phyloP scores from a whole-genome alignment of 53 echinoderm and acorn worm species.

The Arbacia lixula region DNA sequence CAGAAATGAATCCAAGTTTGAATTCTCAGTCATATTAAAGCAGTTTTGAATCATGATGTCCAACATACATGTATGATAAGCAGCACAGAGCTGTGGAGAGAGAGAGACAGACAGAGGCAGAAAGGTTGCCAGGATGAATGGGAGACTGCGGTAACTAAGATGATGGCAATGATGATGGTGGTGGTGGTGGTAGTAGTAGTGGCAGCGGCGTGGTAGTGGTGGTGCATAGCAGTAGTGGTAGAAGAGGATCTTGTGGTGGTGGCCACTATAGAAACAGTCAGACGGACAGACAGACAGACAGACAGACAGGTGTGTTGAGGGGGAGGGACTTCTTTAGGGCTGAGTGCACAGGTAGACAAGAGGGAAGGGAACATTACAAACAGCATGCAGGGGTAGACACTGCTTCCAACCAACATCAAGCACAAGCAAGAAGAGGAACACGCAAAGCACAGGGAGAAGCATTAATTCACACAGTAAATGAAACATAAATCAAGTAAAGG shows the following conservation, averaged over 20 bases:
- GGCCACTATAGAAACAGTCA: constrained; percentile 13
- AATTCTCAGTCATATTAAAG: too few relatives aligned
- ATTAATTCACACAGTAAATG: too few relatives aligned
- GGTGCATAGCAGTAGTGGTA: constrained; percentile 21
- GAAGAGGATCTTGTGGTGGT: constrained; percentile 53
- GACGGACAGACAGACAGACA: constrained; percentile 8
- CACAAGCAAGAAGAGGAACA: too few relatives aligned
- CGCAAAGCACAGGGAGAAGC: too few relatives aligned
- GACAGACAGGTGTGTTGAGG: constrained; percentile 6
- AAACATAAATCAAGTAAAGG: constrained; percentile 9
- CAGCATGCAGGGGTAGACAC: neutral
- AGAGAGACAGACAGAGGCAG: constrained; percentile 31
- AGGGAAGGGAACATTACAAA: constrained; percentile 10
- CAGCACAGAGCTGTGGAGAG: constrained; percentile 6
- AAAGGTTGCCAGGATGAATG: constrained; percentile 37
- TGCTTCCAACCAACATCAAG: too few relatives aligned
- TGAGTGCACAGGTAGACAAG: neutral
- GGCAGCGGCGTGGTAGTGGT: constrained; percentile 20
- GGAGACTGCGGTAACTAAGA: constrained; percentile 18
- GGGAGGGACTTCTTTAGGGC: neutral
- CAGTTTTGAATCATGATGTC: too few relatives aligned
- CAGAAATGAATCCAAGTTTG: too few relatives aligned
- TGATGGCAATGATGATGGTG: neutral
- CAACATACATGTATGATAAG: too few relatives aligned
- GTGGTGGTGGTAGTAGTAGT: constrained; percentile 10